Base-by-base conservation (phyloP, 2,797 vertebrate species). In the Oceanodroma leucorhoa region DNA sequence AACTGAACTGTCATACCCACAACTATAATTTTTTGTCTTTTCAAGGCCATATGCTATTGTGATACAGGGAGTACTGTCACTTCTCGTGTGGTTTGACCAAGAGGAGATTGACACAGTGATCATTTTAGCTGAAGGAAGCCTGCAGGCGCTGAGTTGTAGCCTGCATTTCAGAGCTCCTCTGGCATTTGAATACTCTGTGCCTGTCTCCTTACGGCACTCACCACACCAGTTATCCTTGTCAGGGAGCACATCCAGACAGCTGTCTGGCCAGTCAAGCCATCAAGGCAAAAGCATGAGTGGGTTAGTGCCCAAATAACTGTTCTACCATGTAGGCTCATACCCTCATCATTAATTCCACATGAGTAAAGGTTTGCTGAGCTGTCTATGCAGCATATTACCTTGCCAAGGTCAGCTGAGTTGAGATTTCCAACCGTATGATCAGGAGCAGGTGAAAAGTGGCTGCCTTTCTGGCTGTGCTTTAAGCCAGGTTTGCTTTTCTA, bases 171-270 rank as follows among this genome's bases (percentile, higher is more conserved):
- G 34, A 62, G 30, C n/a, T 67, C 14, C 50, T 77, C 48, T 50
- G 48, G 20, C 17, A 45, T 64, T 87, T 80, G 43, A 64, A 50
- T 62, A 58, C 4, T 69, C 12, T 34, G 11, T 50, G 14, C 41
- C 36, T 72, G 26, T 70, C 67, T 79, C 36, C 78, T 46, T 40
- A 36, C 22, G 65, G 12, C 26, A n/a, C 27, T 30, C 41, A 32
- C 11, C 10, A 36, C 14, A 55, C 6, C 51, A 1, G 0, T 41
- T 38, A 34, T 8, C 46, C 11, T 8, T 57, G 30, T 75, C 27
- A 54, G 8, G 27, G 64, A 62, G 26, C n/a, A 55, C 71, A 73
- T 61, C 11, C 66, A 84, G 23, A n/a, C 30, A 45, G 6, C 41
- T 54, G 7, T 66, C 22, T n/a, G n/a, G 3, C 23, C 57, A 67